phyloP scores from a whole-genome alignment of 2,888 invertebrate species.

The Morinoia aosen region DNA sequence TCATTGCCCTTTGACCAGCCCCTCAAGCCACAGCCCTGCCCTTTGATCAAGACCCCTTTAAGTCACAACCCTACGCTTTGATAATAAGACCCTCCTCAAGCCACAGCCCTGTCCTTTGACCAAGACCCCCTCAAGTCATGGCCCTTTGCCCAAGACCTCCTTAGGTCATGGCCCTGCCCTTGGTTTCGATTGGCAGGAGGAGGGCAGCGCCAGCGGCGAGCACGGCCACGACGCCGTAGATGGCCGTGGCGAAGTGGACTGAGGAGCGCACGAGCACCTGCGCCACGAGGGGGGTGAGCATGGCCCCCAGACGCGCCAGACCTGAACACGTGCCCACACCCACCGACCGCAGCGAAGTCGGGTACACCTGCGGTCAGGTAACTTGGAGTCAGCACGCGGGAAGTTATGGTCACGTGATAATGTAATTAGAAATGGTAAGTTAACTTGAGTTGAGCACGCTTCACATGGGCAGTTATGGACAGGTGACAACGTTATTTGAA shows the following conservation, averaged over 20 bases:
- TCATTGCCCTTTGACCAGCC: no score
- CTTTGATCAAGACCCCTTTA: no score
- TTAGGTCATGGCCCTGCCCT: constrained; percentile 73
- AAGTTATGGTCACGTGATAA: no score
- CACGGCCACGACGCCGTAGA: constrained; percentile 73
- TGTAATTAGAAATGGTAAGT: no score
- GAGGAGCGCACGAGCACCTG: constrained; percentile 87
- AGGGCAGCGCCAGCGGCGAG: constrained; percentile 73
- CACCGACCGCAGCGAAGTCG: constrained; percentile 87
- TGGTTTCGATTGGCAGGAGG: constrained; percentile 88
- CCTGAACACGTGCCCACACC: constrained; percentile 95
- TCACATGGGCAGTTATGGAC: no score
- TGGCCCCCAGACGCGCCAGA: constrained; percentile 91
- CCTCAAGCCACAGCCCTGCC: neutral
- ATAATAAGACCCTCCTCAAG: neutral
- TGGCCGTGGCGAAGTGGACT: constrained; percentile 76
- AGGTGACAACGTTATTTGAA: no score
- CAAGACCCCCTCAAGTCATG: neutral
- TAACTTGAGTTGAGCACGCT: no score
- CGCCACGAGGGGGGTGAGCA: constrained; percentile 94
- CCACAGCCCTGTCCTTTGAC: neutral
- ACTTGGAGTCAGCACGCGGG: neutral
- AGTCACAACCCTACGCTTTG: neutral
- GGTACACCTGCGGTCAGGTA: constrained; percentile 79
- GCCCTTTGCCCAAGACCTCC: neutral